Evolutionary conservation across 2,113 vertebrate species (phyloP), one percentile per base, ranked within the genome.

Genomic region (Otis tarda): DNA sequence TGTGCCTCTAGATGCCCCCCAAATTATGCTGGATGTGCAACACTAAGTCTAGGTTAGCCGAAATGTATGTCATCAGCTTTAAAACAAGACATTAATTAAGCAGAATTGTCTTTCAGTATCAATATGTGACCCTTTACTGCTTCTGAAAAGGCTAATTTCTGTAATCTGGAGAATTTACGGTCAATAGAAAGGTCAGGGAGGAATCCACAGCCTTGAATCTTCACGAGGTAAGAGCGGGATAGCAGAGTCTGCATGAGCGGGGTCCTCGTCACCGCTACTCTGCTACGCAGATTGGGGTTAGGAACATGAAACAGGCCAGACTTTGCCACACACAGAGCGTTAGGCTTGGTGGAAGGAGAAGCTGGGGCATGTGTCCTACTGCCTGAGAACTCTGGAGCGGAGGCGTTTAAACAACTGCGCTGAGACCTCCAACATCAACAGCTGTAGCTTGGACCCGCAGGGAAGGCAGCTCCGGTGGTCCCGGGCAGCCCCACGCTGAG

Each of bases 401-500:
- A 92, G 65, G 27, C 83, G 0, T 85, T 93, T 87, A 89, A 97
- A 95, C 92, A 95, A 91, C 92, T 41, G 64, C 11, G 57, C 73
- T 63, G 91, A 90, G 91, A 83, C 61, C 90, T 95, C 95, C 96
- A 95, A 25, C 50, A 49, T 77, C 89, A 90, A 77, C 94, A 95
- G 84, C 96, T 91, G 93, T n/a, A 83, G 89, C 71, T 16, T 1
- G 4, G 65, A 49, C 85, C 37, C 0, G 15, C 68, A 37, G 91
- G 87, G 73, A 11, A 73, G 67, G 89, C 94, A 94, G 94, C 78
- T 61, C 93, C 81, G 93, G 91, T 95, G 94, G 96, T 93, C 96
- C 83, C 95, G 20, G 55, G 79, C 82, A 57, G 67, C 86, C 67
- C 63, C 95, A 63, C 0, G 2, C 86, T 68, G 83, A 60, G 83